These are phyloP conservation scores for Idaea biselata DNA, from an alignment of 2,888 invertebrate species.

Conservation along the genomic window DNA sequence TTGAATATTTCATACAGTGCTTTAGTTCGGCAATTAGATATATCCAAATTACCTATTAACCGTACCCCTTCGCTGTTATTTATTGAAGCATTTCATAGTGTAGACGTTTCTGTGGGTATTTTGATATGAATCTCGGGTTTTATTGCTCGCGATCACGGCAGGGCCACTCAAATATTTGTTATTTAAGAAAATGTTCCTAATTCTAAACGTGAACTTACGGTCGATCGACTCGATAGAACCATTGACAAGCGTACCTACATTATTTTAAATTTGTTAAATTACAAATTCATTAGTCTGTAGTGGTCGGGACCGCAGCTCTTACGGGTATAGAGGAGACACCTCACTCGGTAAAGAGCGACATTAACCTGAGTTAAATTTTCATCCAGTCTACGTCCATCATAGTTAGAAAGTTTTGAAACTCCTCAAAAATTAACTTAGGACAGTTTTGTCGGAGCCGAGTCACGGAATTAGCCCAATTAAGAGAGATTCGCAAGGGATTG, in stretches of 20 bases:
- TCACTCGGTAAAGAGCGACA: not conserved
- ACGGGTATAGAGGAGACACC: too few species aligned
- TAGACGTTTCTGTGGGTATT: conserved; percentile 29
- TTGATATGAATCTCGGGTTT: conserved; percentile 31
- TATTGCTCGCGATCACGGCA: conserved; percentile 28
- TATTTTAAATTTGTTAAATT: too few species aligned
- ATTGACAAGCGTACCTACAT: not conserved
- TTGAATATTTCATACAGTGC: conserved; percentile 31
- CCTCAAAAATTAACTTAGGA: conserved; percentile 11
- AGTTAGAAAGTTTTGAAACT: conserved; percentile 17
- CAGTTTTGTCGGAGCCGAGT: conserved; percentile 6
- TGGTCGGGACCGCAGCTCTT: too few species aligned
- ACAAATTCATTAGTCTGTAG: too few species aligned
- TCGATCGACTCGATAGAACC: not conserved
- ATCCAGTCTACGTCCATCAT: conserved; percentile 16
- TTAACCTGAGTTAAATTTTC: conserved; percentile 17
- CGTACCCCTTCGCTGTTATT: conserved; percentile 27
- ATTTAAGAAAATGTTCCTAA: not conserved
- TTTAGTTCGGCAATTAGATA: conserved; percentile 33
- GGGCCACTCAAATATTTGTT: conserved; percentile 7
- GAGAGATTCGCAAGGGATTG: not conserved
- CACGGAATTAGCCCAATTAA: conserved; percentile 7
- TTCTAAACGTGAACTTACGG: not conserved
- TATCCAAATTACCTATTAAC: conserved; percentile 30
- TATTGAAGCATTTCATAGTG: conserved; percentile 22